Conservation (phyloP, 2,888 invertebrate species). For the Tenodera sinensis region DNA sequence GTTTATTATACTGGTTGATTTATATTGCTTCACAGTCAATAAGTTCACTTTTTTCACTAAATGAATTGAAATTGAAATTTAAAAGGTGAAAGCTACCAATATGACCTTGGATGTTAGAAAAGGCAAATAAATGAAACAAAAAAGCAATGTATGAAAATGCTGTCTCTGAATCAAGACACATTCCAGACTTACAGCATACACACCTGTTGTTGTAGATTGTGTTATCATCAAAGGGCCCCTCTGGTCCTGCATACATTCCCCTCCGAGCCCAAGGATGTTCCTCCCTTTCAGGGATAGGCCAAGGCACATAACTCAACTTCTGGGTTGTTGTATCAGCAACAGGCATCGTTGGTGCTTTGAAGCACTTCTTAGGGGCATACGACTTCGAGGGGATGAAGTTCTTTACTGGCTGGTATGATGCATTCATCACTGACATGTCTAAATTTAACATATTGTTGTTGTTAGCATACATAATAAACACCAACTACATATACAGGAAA, state of each 20-base stretch:
- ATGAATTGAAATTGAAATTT: too few relatives aligned
- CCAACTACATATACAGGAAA: too few relatives aligned
- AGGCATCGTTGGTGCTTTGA: not conserved
- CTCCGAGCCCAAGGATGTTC: not conserved
- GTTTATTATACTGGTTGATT: too few relatives aligned
- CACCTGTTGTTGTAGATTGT: not conserved
- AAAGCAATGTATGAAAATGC: too few relatives aligned
- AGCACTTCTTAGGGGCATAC: not conserved
- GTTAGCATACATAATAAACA: too few relatives aligned
- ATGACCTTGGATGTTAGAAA: too few relatives aligned
- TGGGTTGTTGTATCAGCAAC: not conserved
- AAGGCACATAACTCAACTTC: not conserved
- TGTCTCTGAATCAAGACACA: too few relatives aligned
- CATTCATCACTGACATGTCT: not conserved
- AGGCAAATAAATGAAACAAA: too few relatives aligned
- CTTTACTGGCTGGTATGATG: not conserved
- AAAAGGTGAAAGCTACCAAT: too few relatives aligned
- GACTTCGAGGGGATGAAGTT: not conserved
- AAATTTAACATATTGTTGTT: not conserved
- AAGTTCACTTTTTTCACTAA: too few relatives aligned
- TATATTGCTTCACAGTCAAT: too few relatives aligned
- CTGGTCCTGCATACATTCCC: not conserved
- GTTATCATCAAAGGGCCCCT: not conserved
- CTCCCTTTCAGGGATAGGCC: not conserved
- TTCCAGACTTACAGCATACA: too few relatives aligned